These are phyloP conservation scores for Caenorhabditis sp. DNA, from an alignment of 2,888 invertebrate genomes.

Conservation along the genomic window DNA sequence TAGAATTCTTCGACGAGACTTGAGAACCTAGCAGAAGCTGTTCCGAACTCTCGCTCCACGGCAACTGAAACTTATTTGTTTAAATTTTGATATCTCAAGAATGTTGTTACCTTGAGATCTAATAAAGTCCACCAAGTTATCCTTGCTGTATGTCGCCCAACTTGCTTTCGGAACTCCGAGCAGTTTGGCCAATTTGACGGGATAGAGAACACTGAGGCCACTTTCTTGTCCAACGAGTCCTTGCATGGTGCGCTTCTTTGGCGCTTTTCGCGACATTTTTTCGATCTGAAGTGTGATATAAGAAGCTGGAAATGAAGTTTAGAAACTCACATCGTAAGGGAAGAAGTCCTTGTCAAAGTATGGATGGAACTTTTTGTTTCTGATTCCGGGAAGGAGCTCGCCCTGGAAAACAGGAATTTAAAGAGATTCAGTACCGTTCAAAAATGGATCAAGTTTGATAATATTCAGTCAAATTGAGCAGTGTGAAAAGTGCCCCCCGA, in stretches of 20 bases:
- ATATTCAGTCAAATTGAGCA: too few species aligned
- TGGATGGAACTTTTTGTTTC: slow-evolving; percentile 72
- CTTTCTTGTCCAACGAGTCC: slow-evolving; percentile 70
- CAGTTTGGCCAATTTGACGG: slow-evolving; percentile 46
- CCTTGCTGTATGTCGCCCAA: slow-evolving; percentile 59
- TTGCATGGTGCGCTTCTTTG: slow-evolving; percentile 71
- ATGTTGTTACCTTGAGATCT: slow-evolving; percentile 38
- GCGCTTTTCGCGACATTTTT: slow-evolving; percentile 70
- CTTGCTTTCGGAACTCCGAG: slow-evolving; percentile 58
- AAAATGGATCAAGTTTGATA: too few species aligned
- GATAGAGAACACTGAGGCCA: slow-evolving; percentile 56
- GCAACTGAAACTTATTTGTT: slow-evolving; percentile 45
- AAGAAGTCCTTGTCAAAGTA: slow-evolving; percentile 73
- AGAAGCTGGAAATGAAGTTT: background rate
- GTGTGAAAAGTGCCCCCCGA: too few species aligned
- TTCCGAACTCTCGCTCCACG: slow-evolving; percentile 57
- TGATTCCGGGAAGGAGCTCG: slow-evolving; percentile 58
- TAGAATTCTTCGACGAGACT: slow-evolving; percentile 66
- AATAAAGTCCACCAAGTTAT: slow-evolving; percentile 62
- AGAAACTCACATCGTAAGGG: slow-evolving; percentile 66
- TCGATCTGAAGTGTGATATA: slow-evolving; percentile 57
- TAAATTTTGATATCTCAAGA: background rate
- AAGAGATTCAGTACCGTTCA: too few species aligned
- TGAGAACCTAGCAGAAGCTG: slow-evolving; percentile 48
- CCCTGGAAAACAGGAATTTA: slow-evolving; percentile 59